Evolutionary conservation across 2,888 invertebrate genomes (phyloP), one percentile per base, ranked within the genome.

Genomic region (Ischnura elegans): DNA sequence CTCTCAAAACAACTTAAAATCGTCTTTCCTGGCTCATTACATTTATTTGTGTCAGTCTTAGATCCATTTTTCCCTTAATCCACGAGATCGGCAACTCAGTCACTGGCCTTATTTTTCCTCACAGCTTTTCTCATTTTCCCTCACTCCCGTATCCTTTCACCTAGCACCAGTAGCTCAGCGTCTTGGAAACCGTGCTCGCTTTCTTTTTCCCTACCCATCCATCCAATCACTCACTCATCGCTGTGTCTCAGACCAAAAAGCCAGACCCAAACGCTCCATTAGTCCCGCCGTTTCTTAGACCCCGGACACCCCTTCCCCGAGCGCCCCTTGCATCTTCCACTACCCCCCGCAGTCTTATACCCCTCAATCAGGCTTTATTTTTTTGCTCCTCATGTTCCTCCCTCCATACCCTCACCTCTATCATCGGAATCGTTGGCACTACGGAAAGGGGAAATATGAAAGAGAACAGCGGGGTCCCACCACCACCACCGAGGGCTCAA

Each of bases 211-310:
- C 76, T 36, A 29, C 76, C 76, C 2, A 51, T 36, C 76, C 29
- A 13, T 76, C 76, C 76, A 76, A 76, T 76, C 76, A 76, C 76
- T 76, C 76, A 76, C 76, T 76, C 76, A 76, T 76, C 76, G 76
- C 76, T 36, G 36, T 76, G 76, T 76, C 76, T 76, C 76, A 86
- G 43, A 21, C 46, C 86, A 46, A 86, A 46, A 86, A 51, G 86
- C n/a, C 86, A 43, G n/a, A n/a, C 46, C 86, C 86, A 86, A 86
- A 46, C 46, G 45, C 86, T 86, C 86, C 43, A 46, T 86, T 86
- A 43, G 45, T 86, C 46, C n/a, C 46, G 25, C 86, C 46, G 45
- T 86, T 36, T 46, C 86, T 86, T 46, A n/a, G n/a, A n/a, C 2
- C 25, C n/a, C n/a, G 21, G 6, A 21, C 46, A 45, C 86, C 45